phyloP scores from a whole-genome alignment of 2,113 vertebrate genomes.

The Etia nguti region DNA sequence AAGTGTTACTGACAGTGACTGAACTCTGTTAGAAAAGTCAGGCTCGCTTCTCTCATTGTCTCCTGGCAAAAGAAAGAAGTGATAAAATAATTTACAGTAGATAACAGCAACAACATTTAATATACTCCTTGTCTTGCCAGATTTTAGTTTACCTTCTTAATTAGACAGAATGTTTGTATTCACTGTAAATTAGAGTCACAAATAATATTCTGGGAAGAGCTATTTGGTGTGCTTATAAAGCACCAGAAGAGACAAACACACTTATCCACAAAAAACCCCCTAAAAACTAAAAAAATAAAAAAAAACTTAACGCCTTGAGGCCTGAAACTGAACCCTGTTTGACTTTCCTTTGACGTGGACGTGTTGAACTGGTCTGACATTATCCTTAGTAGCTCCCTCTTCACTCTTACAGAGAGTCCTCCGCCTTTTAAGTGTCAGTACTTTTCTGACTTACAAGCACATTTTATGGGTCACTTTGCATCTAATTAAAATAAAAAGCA shows the following conservation, averaged over 20 bases:
- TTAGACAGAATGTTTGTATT: not conserved
- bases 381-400: not conserved
- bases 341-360: not conserved
- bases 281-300: not conserved
- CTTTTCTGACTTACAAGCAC: not conserved
- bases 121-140: not conserved
- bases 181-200: not conserved
- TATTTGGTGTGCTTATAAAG: not conserved
- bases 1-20: not conserved
- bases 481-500: slow-evolving; percentile 48
- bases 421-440: not conserved
- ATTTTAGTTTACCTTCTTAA: not conserved
- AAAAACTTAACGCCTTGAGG: not conserved
- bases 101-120: not conserved
- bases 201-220: not conserved
- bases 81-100: not conserved
- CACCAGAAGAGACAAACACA: not conserved
- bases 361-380: not conserved
- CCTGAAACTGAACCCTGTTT: not conserved
- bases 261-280: not conserved
- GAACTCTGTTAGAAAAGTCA: not conserved
- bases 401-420: not conserved
- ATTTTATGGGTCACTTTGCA: slow-evolving; percentile 29
- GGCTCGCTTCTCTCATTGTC: not conserved
- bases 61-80: not conserved